Percentiles rank a stretch among this genome's conserved stretches.
These are phyloP conservation scores for Melanitta fusca DNA, from an alignment of 2,797 vertebrate genomes.

Conservation along the genomic window DNA sequence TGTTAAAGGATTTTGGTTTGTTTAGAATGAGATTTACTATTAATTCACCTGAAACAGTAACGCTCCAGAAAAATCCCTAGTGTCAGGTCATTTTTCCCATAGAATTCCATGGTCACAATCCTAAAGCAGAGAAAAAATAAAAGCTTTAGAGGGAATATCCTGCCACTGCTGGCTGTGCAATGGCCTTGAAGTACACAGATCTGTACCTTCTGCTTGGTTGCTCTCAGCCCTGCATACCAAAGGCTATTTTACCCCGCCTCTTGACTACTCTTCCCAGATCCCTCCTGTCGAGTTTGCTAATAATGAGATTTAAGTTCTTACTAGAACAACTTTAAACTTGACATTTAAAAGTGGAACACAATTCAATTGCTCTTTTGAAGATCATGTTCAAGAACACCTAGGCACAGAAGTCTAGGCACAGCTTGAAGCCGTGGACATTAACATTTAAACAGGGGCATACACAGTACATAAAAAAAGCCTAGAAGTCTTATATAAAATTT, in stretches of 20 bases:
- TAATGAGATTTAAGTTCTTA: neutral
- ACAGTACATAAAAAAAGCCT: neutral
- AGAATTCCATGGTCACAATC: constrained; percentile 99
- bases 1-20: neutral
- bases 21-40: neutral
- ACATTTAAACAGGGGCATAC: neutral
- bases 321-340: neutral
- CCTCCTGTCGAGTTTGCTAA: neutral
- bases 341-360: neutral
- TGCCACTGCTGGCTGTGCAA: neutral
- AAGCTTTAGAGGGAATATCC: neutral
- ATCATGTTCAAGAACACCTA: neutral
- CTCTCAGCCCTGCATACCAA: neutral
- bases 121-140: constrained; percentile 75
- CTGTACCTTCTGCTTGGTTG: neutral
- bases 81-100: constrained; percentile 97
- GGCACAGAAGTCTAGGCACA: neutral
- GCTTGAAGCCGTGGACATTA: neutral
- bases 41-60: constrained; percentile 93
- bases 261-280: neutral
- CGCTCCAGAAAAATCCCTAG: constrained; percentile 96
- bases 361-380: neutral
- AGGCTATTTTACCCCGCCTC: neutral
- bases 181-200: neutral
- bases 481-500: neutral